These are phyloP conservation scores for Cosmia trapezina DNA, from an alignment of 2,888 invertebrate species.

Conservation along the genomic window DNA sequence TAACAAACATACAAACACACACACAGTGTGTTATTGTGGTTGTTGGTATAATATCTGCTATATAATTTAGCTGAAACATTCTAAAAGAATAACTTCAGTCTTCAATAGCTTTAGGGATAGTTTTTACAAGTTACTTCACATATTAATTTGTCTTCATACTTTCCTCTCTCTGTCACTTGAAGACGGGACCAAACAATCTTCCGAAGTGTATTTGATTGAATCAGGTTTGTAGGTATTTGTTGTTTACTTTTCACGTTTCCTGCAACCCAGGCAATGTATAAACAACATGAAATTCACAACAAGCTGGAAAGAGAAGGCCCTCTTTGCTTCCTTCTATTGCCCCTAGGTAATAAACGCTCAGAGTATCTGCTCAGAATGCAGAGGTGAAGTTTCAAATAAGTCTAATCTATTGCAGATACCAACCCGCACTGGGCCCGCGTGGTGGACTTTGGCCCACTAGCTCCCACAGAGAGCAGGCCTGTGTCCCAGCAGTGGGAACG, in stretches of 20 bases:
- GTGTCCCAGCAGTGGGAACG: no score
- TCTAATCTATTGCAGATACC: no score
- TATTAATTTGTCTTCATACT: slow-evolving; percentile 24
- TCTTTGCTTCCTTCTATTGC: no score
- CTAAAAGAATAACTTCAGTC: no score
- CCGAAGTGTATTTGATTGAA: slow-evolving; percentile 23
- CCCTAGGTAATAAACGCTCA: not conserved
- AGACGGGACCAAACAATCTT: slow-evolving; percentile 5
- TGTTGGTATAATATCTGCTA: no score
- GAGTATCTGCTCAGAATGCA: no score
- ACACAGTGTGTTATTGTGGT: no score
- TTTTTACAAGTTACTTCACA: slow-evolving; percentile 15
- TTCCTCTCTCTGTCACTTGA: slow-evolving; percentile 1
- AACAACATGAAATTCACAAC: not conserved
- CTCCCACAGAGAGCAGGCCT: not conserved
- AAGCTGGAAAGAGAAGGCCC: not conserved
- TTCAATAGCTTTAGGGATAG: not conserved
- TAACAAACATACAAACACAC: no score
- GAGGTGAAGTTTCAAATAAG: no score
- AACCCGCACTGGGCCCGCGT: not conserved
- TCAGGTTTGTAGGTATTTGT: slow-evolving; percentile 13
- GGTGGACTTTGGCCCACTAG: not conserved
- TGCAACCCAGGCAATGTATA: not conserved
- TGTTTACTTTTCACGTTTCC: not conserved
- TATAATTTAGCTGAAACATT: no score